Conservation (phyloP, 2,113 vertebrate species). For the Calcarius ornatus region DNA sequence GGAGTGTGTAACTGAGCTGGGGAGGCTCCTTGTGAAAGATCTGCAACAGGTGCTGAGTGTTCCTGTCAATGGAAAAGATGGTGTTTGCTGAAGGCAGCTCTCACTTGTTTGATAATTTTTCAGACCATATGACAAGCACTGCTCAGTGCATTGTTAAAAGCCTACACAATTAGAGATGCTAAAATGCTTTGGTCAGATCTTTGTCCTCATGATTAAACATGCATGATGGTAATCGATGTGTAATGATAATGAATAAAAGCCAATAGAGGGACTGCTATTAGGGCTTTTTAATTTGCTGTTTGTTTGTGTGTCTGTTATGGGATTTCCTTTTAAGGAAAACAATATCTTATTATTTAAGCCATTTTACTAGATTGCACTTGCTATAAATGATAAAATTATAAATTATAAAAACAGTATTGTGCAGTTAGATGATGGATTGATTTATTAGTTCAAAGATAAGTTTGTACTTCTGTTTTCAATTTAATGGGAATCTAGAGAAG, state of each 20-base stretch:
- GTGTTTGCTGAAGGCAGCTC: not conserved
- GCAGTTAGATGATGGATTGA: conserved; percentile 36
- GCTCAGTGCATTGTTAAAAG: conserved; percentile 40
- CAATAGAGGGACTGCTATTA: conserved; percentile 43
- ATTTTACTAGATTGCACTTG: conserved; percentile 49
- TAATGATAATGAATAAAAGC: conserved; percentile 55
- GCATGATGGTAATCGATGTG: conserved; percentile 62
- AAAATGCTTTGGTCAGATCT: conserved; percentile 54
- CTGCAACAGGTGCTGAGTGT: not conserved
- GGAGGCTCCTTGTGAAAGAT: not conserved
- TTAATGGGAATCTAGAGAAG: not conserved
- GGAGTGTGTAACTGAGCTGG: not conserved
- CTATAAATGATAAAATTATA: conserved; percentile 50
- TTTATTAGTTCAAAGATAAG: conserved; percentile 32
- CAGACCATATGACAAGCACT: not conserved
- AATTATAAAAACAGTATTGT: conserved; percentile 47
- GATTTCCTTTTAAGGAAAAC: conserved; percentile 38
- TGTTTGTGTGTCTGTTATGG: not conserved
- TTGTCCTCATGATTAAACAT: conserved; percentile 62
- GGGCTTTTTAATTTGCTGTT: conserved; percentile 59
- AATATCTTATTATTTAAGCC: conserved; percentile 34
- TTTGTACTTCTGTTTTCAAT: conserved; percentile 39
- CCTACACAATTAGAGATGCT: conserved; percentile 22
- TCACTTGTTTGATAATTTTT: not conserved
- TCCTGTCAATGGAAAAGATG: not conserved